Evolutionary conservation across 1,140 invertebrate species (phyloP).

Genomic region (Lamellibrachia luymesi): DNA sequence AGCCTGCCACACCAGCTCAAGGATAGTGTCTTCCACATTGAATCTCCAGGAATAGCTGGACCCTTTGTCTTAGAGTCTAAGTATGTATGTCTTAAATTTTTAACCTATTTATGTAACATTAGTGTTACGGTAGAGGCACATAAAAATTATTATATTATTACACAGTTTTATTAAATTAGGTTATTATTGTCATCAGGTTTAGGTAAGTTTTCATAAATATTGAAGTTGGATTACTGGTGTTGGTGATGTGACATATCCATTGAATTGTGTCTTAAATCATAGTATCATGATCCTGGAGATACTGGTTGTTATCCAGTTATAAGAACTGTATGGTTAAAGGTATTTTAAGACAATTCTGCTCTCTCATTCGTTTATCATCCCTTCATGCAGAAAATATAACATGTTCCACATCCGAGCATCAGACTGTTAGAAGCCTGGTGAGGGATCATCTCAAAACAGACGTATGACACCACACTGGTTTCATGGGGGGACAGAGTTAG

Average conservation of each 20-base stretch:
- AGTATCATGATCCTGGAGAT: too few relatives aligned
- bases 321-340: too few relatives aligned
- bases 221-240: neutral
- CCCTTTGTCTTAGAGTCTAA: neutral
- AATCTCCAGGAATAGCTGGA: conserved; percentile 67
- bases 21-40: conserved; percentile 74
- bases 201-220: neutral
- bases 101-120: neutral
- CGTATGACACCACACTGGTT: too few relatives aligned
- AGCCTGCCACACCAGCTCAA: conserved; percentile 75
- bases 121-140: neutral
- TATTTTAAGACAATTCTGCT: too few relatives aligned
- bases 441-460: neutral
- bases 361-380: too few relatives aligned
- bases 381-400: too few relatives aligned
- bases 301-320: too few relatives aligned
- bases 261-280: too few relatives aligned
- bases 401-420: neutral
- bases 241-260: neutral
- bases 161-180: neutral
- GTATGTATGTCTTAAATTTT: neutral
- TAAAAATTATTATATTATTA: neutral
- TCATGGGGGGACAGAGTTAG: too few relatives aligned
- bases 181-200: neutral
- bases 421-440: neutral